Evolutionary conservation across 2,888 invertebrate species (phyloP), one percentile per base, ranked within the genome.

Genomic region (Nephrotoma flavescens): DNA sequence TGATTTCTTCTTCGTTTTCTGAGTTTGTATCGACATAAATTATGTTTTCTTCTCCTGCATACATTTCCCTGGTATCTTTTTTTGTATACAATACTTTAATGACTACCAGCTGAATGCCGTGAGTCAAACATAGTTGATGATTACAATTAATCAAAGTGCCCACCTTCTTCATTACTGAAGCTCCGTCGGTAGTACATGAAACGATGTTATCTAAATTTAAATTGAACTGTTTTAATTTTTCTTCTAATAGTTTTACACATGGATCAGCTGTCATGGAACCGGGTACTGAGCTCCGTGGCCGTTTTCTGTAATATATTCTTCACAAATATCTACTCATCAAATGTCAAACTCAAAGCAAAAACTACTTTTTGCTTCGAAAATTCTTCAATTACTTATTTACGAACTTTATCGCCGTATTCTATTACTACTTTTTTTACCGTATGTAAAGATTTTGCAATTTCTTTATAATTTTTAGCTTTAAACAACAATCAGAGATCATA

Each of bases 351-450:
- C 19, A 19, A 19, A 19, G 0, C 19, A 15, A 47, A 86, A 15
- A 15, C 42, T n/a, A 31, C 42, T 42, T 45, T 86, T 45, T 9
- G 44, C 15, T 86, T 44, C 15, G 86, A 45, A 5, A 45, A 44
- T 11, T 86, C 45, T 44, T 45, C 44, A 86, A 86, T 41, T 19
- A 86, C 45, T 45, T 86, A 47, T 15, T 45, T 45, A 19, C 45
- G 44, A 44, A 86, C 45, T 86, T 86, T 86, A 44, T 45, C 42
- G 4, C 86, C 47, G 45, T 86, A 86, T 31, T 86, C 47, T 7
- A 86, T 86, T 15, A 86, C 86, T 45, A 86, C 45, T 45, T 86
- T 86, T 86, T 31, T 86, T 15, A 86, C 45, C n/a, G 86, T 86
- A 86, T 86, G 12, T 3, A 47, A 1, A 42, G 86, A 86, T 86